phyloP scores from a whole-genome alignment of 2,888 invertebrate species.

The Drosophila mercatorum region DNA sequence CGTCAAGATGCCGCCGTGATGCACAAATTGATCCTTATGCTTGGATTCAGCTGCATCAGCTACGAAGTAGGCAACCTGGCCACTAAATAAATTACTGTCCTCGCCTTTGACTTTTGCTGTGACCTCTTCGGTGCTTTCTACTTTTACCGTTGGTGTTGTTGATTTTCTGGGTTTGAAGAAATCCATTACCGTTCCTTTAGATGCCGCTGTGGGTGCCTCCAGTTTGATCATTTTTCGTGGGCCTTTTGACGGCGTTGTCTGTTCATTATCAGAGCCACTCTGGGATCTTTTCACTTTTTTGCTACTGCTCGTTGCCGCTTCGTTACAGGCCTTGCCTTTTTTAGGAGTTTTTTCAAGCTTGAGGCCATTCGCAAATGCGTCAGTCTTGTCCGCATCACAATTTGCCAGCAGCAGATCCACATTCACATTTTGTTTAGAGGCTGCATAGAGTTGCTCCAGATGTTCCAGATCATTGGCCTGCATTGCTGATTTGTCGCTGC shows the following conservation, averaged over 20 bases:
- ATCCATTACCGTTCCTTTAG: conserved; percentile 48
- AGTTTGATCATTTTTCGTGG: conserved; percentile 48
- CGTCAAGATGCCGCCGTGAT: conserved; percentile 74
- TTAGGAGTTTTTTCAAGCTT: conserved; percentile 66
- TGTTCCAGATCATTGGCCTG: conserved; percentile 92
- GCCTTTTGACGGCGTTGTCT: conserved; percentile 1
- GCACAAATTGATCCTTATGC: conserved; percentile 53
- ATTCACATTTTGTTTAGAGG: conserved; percentile 86
- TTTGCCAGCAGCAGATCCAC: conserved; percentile 81
- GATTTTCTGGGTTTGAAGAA: conserved; percentile 53
- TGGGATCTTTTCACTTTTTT: conserved; percentile 46
- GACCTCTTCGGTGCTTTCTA: not conserved
- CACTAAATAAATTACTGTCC: conserved; percentile 62
- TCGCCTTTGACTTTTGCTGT: not conserved
- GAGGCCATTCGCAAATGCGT: conserved; percentile 53
- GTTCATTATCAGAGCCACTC: conserved; percentile 35
- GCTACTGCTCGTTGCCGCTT: conserved; percentile 26
- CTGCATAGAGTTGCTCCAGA: conserved; percentile 88
- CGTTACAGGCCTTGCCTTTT: conserved; percentile 31
- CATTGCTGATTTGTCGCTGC: conserved; percentile 93
- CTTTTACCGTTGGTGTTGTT: not conserved
- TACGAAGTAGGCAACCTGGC: conserved; percentile 67
- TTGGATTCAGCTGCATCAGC: conserved; percentile 26
- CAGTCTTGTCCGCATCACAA: conserved; percentile 49
- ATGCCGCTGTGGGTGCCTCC: conserved; percentile 1